Evolutionary conservation across 2,797 vertebrate species (phyloP).

Genomic region (Neosilurus hyrtlii): DNA sequence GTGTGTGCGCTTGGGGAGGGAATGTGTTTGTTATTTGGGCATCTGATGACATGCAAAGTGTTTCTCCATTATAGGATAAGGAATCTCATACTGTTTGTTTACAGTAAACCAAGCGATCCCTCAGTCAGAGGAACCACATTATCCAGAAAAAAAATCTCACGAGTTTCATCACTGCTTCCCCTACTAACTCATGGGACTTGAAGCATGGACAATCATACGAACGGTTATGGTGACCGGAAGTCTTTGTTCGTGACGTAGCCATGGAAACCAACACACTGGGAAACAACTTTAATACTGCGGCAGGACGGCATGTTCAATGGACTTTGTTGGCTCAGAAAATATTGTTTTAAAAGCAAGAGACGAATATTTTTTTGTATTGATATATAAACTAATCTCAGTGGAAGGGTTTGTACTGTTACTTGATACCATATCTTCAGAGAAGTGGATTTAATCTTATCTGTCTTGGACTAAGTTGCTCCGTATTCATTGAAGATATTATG

Average conservation of each 20-base stretch:
- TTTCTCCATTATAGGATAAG: conserved; percentile 2
- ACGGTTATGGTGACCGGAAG: neutral
- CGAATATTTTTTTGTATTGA: neutral
- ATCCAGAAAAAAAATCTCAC: neutral
- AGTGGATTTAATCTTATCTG: neutral
- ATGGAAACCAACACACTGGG: neutral
- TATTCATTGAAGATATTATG: neutral
- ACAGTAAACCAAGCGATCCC: neutral
- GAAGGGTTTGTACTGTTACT: neutral
- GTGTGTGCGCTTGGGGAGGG: conserved; percentile 1
- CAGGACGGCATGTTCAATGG: neutral
- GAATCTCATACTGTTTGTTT: conserved; percentile 24
- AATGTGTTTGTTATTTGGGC: conserved; percentile 37
- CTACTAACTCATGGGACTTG: neutral
- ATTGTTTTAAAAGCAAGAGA: neutral
- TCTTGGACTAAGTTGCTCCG: neutral
- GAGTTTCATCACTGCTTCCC: neutral
- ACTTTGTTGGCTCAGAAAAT: neutral
- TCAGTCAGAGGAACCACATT: neutral
- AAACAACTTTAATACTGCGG: neutral
- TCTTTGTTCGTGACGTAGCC: neutral
- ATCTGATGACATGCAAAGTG: conserved; percentile 25
- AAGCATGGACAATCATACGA: neutral
- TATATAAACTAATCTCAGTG: neutral
- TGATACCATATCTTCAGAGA: neutral